Conservation (phyloP, 2,797 vertebrate genomes). For the Toxotes lorentzi region DNA sequence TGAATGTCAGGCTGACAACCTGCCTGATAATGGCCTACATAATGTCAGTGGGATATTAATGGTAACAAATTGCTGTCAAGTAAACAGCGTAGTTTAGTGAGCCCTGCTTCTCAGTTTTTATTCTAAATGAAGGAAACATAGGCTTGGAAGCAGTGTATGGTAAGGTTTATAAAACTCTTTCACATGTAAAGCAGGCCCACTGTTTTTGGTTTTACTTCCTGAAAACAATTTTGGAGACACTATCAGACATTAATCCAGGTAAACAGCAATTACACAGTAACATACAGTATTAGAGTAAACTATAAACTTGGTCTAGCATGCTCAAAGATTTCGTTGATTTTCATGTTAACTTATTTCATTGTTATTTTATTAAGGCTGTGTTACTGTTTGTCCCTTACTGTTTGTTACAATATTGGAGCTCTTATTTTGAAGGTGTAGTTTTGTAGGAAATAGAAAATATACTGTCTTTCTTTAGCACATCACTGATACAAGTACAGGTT, state of each 20-base stretch:
- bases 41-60: conserved; percentile 25
- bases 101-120: not conserved
- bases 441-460: too few relatives aligned
- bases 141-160: not conserved
- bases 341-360: too few relatives aligned
- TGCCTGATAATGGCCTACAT: conserved; percentile 22
- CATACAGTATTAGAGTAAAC: not conserved
- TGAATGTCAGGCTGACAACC: conserved; percentile 36
- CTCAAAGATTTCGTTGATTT: too few relatives aligned
- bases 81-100: not conserved
- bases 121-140: not conserved
- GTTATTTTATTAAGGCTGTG: too few relatives aligned
- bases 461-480: too few relatives aligned
- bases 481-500: too few relatives aligned
- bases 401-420: too few relatives aligned
- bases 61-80: conserved; percentile 33
- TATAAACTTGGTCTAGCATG: not conserved
- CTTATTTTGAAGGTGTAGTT: too few relatives aligned
- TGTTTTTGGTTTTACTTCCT: not conserved
- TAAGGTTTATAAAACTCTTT: not conserved
- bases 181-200: not conserved
- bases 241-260: not conserved
- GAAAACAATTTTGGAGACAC: not conserved
- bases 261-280: not conserved
- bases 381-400: too few relatives aligned